These are phyloP conservation scores for Corythornis vintsioides DNA, from an alignment of 2,113 vertebrate genomes.

Conservation along the genomic window DNA sequence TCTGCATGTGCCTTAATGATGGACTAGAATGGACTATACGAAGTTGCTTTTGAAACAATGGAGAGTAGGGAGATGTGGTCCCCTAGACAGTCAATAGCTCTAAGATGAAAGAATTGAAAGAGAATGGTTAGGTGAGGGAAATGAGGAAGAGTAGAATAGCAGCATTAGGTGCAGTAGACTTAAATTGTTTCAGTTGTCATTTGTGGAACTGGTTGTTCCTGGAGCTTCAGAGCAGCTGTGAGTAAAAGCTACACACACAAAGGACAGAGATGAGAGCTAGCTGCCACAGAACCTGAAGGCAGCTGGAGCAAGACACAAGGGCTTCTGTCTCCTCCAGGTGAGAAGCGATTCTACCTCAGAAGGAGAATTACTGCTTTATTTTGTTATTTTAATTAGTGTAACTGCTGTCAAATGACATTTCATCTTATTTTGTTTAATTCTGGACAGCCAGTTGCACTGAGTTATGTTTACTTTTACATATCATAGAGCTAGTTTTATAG, in stretches of 20 bases:
- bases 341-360: background rate
- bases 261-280: background rate
- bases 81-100: background rate
- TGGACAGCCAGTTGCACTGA: conserved; percentile 47
- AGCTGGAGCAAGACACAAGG: background rate
- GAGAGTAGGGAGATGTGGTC: background rate
- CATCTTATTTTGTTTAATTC: conserved; percentile 62
- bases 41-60: background rate
- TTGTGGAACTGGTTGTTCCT: background rate
- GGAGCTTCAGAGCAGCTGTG: background rate
- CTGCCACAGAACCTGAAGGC: background rate
- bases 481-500: conserved; percentile 61
- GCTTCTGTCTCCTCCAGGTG: background rate
- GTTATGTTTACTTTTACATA: conserved; percentile 62
- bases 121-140: background rate
- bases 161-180: background rate
- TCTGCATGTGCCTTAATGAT: background rate
- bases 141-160: background rate
- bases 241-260: background rate
- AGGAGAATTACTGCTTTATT: background rate
- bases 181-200: background rate
- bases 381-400: background rate
- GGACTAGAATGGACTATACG: background rate
- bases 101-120: background rate
- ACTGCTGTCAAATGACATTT: conserved; percentile 1